Conservation (phyloP, 2,113 vertebrate genomes). For the Hymenochirus boettgeri region DNA sequence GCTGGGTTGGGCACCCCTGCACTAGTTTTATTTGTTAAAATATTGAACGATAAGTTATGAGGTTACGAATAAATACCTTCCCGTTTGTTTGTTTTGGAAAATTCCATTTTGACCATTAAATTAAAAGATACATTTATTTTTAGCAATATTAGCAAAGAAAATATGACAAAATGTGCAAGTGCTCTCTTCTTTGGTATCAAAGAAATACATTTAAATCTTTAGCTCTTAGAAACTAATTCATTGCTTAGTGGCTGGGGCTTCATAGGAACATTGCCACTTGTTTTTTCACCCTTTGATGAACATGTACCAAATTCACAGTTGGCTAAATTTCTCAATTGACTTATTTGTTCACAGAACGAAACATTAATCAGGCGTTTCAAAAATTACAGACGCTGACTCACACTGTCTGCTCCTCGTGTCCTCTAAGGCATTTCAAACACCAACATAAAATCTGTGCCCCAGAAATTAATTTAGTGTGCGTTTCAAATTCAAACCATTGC, state of each 20-base stretch:
- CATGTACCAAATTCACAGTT: conserved; percentile 28
- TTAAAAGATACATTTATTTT: no score
- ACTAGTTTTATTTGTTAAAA: no score
- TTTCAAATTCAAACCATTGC: background rate
- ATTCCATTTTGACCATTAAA: no score
- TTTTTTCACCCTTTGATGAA: conserved; percentile 11
- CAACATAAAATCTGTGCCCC: conserved; percentile 15
- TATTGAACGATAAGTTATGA: no score
- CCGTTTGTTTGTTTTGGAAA: no score
- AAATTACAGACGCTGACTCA: conserved; percentile 42
- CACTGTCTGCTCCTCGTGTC: conserved; percentile 35
- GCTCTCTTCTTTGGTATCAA: background rate
- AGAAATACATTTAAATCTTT: background rate
- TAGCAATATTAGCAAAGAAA: no score
- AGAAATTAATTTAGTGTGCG: background rate
- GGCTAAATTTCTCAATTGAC: conserved; percentile 33
- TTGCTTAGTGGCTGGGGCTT: background rate
- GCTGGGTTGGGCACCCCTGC: no score
- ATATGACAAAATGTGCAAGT: background rate
- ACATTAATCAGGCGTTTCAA: conserved; percentile 40
- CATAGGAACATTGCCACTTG: background rate
- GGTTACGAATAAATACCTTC: no score
- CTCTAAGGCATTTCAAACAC: conserved; percentile 25
- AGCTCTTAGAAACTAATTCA: conserved; percentile 4
- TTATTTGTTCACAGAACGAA: conserved; percentile 35